phyloP scores from a whole-genome alignment of 2,888 invertebrate species.

The Volucella bombylans region DNA sequence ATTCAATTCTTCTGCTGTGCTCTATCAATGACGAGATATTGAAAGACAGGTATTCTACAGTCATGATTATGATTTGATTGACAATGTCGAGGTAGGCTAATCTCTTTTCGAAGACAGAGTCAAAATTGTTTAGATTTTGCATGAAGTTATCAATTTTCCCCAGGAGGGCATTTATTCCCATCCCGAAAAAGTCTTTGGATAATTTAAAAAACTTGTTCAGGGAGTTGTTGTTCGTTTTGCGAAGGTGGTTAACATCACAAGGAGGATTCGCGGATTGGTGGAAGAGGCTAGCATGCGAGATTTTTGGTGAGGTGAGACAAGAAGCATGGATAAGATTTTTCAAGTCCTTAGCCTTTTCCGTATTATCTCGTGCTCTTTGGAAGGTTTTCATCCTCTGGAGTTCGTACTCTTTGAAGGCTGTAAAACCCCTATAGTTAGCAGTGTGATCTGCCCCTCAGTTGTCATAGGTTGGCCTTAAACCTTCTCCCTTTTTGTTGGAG shows the following conservation, averaged over 20 bases:
- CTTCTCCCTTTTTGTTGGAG: neutral
- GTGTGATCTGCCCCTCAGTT: neutral
- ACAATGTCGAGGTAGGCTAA: neutral
- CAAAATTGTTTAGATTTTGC: neutral
- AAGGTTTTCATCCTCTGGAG: neutral
- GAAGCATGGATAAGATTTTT: neutral
- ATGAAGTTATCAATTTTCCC: neutral
- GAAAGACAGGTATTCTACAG: neutral
- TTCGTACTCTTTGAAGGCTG: neutral
- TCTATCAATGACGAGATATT: constrained; percentile 6
- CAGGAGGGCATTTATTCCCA: too few relatives aligned
- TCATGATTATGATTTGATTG: constrained; percentile 4
- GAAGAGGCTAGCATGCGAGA: too few relatives aligned
- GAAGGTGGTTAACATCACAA: too few relatives aligned
- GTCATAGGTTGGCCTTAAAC: neutral
- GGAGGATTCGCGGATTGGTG: too few relatives aligned
- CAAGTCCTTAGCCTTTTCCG: neutral
- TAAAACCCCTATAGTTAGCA: neutral
- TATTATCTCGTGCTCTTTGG: too few relatives aligned
- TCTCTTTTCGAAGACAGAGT: neutral
- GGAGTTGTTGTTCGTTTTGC: too few relatives aligned
- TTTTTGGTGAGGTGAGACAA: neutral
- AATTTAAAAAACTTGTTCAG: neutral
- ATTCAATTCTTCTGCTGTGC: constrained; percentile 14
- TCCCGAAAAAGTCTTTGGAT: neutral